Base-by-base conservation (phyloP, 2,113 vertebrate species). In the Pionites leucogaster region DNA sequence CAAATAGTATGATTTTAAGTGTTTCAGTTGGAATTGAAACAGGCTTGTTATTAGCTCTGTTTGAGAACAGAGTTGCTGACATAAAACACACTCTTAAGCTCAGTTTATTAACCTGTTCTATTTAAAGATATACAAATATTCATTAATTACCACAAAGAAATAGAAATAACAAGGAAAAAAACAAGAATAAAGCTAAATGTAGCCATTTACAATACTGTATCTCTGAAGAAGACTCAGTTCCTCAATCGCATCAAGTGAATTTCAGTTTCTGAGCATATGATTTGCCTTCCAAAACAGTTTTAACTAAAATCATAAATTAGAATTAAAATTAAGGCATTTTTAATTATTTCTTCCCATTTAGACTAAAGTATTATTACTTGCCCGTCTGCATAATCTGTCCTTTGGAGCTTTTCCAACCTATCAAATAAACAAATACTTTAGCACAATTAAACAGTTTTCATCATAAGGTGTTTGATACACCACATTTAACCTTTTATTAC, bases 381-480 rank as follows among this genome's bases (percentile, higher is more conserved):
- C 99, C 98, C 99, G 97, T 97, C 99, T 98, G 95, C 99, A 99
- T 11, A 99, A 94, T 63, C 99, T 98, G 88, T 99, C 99, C 97
- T 99, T 99, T 8, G 99, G 99, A 62, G 99, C 98, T 97, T 99
- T 99, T 71, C 99, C 99, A 95, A 99, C 99, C 99, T 59, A 59
- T 59, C 9, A 35, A 59, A 35, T 16, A 31, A 39, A 39, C 13
- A 63, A 31, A 11, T 8, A 37, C 10, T n/a, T 55, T 37, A 82
- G 17, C 14, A 72, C 12, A 78, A 39, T 31, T 39, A 53, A 55
- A 55, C n/a, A 39, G 29, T 63, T 71, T 83, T 41, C 22, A 88
- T 44, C 16, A 33, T 52, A 74, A 41, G 25, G 28, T 42, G 52
- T 17, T 16, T 44, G 4, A 39, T 65, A 69, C 11, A 19, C 17